These are phyloP conservation scores for Erinaceus europaeus DNA, from an alignment of 2,113 vertebrate species.

Conservation along the genomic window DNA sequence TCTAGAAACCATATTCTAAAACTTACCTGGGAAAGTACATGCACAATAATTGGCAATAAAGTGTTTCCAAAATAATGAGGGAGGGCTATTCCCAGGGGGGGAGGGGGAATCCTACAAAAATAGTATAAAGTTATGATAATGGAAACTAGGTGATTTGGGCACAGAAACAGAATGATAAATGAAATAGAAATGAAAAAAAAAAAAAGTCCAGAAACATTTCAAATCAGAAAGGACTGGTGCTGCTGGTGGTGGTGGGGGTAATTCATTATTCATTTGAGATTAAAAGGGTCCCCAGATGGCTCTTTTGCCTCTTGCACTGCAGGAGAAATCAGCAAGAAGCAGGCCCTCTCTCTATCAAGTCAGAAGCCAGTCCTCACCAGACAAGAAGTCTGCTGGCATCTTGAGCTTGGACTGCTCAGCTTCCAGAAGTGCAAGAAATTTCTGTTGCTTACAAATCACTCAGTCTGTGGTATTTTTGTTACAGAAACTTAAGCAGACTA, in stretches of 20 bases:
- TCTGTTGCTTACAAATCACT: background rate
- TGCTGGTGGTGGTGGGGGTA: too few species aligned
- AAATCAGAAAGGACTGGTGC: slow-evolving; percentile 18
- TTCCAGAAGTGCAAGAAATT: background rate
- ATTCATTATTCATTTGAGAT: slow-evolving; percentile 18
- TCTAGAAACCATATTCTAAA: background rate
- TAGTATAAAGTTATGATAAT: background rate
- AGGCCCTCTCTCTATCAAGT: background rate
- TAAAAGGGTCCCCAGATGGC: background rate
- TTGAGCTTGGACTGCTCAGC: background rate
- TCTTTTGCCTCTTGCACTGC: background rate
- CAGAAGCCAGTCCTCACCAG: background rate
- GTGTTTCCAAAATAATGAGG: background rate
- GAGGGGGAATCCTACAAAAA: too few species aligned
- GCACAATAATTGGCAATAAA: background rate
- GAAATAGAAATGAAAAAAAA: background rate
- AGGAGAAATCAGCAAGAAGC: background rate
- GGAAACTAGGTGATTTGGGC: background rate
- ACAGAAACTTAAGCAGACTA: background rate
- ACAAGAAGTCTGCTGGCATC: too few species aligned
- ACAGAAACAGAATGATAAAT: background rate
- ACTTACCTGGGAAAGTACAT: slow-evolving; percentile 10
- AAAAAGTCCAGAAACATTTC: background rate
- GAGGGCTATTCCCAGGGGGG: background rate
- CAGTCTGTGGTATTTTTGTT: background rate